These are phyloP conservation scores for Lacanobia oleracea DNA, from an alignment of 2,888 invertebrate species.

Conservation along the genomic window DNA sequence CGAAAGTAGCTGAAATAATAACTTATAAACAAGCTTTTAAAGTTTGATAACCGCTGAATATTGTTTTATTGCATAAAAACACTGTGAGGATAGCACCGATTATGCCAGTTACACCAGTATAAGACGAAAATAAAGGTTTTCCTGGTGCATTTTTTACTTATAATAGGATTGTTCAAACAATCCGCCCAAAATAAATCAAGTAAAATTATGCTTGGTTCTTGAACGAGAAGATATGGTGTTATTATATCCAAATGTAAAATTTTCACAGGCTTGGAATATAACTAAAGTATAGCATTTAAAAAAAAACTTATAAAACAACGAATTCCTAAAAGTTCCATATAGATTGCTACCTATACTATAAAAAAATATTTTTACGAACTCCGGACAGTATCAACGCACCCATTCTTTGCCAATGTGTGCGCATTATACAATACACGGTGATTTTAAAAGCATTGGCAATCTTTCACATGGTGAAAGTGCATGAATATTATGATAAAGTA, in stretches of 20 bases:
- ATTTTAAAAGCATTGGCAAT: neutral
- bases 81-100: no score
- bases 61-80: no score
- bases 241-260: neutral
- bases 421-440: neutral
- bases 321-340: neutral
- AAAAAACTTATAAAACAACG: neutral
- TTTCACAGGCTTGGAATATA: neutral
- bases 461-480: neutral
- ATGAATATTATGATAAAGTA: neutral
- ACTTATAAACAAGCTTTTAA: no score
- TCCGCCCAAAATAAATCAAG: neutral
- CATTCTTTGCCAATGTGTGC: conserved; percentile 23
- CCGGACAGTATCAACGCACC: neutral
- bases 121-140: no score
- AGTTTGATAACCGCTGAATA: no score
- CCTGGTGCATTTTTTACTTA: neutral
- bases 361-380: neutral
- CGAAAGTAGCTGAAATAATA: no score
- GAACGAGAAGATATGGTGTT: neutral
- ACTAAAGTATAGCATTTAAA: neutral
- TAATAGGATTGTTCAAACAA: neutral
- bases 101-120: no score
- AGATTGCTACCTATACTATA: neutral
- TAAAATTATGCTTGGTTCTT: neutral